These are phyloP conservation scores for Sphenodon punctatus DNA, from an alignment of 2,797 vertebrate species.

Conservation along the genomic window DNA sequence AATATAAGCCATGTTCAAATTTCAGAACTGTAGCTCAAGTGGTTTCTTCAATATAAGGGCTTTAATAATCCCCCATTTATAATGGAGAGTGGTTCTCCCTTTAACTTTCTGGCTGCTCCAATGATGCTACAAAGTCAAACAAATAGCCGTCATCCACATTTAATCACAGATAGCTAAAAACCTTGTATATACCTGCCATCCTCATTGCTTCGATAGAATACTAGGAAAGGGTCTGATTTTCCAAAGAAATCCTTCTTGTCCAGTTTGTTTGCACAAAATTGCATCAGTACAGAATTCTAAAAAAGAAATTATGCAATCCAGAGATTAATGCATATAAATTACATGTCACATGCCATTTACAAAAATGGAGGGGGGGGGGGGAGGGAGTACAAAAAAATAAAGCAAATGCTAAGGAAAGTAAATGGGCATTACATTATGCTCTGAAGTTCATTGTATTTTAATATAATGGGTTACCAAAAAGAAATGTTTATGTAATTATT, in stretches of 20 bases:
- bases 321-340: constrained; percentile 53
- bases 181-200: constrained; percentile 86
- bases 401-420: too few relatives aligned
- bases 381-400: too few relatives aligned
- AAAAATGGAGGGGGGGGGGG: constrained; percentile 75
- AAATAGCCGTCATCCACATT: too few relatives aligned
- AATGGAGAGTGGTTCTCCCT: too few relatives aligned
- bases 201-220: constrained; percentile 93
- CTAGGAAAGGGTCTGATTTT: constrained; percentile 95
- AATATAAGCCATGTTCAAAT: too few relatives aligned
- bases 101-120: too few relatives aligned
- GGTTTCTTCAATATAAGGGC: too few relatives aligned
- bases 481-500: background rate
- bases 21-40: too few relatives aligned
- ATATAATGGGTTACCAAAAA: background rate
- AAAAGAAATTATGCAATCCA: background rate
- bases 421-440: background rate
- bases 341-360: background rate
- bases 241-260: constrained; percentile 99
- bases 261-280: constrained; percentile 95
- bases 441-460: background rate
- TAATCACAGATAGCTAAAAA: constrained; percentile 14
- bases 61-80: too few relatives aligned
- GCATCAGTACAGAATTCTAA: constrained; percentile 94
- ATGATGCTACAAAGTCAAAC: too few relatives aligned